Conservation (phyloP, 2,113 vertebrate genomes). For the Albula goreensis region DNA sequence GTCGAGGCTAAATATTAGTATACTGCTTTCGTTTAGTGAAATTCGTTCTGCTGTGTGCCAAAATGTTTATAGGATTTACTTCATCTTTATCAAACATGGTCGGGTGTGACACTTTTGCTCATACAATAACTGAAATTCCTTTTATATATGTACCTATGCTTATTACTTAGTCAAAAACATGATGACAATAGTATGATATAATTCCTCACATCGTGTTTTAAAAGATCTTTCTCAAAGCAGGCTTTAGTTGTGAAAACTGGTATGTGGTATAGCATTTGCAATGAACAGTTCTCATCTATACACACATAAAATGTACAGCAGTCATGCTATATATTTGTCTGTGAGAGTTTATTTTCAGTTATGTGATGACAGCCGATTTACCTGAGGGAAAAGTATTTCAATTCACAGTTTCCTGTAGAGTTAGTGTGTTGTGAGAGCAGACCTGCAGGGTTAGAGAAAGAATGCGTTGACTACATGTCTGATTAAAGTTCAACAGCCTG, state of each 20-base stretch:
- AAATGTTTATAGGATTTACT: too few species aligned
- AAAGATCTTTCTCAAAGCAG: background rate
- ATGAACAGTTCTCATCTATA: background rate
- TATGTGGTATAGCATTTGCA: background rate
- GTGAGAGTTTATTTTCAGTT: background rate
- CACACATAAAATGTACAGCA: background rate
- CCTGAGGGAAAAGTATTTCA: background rate
- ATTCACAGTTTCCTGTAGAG: conserved; percentile 2
- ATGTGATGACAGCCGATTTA: background rate
- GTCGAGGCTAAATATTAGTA: background rate
- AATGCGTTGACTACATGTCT: conserved; percentile 23
- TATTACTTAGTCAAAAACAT: background rate
- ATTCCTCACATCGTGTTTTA: background rate
- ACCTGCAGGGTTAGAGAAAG: conserved; percentile 14
- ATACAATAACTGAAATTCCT: background rate
- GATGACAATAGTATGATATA: background rate
- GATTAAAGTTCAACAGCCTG: conserved; percentile 40
- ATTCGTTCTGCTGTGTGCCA: too few species aligned
- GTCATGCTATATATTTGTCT: background rate
- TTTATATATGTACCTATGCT: background rate
- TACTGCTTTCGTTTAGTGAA: background rate
- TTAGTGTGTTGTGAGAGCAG: background rate
- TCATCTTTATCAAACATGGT: too few species aligned
- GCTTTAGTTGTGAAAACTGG: background rate
- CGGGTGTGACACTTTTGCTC: too few species aligned